Evolutionary conservation across 2,888 invertebrate genomes (phyloP), one percentile per base, ranked within the genome.

Genomic region (Globia sparganii): DNA sequence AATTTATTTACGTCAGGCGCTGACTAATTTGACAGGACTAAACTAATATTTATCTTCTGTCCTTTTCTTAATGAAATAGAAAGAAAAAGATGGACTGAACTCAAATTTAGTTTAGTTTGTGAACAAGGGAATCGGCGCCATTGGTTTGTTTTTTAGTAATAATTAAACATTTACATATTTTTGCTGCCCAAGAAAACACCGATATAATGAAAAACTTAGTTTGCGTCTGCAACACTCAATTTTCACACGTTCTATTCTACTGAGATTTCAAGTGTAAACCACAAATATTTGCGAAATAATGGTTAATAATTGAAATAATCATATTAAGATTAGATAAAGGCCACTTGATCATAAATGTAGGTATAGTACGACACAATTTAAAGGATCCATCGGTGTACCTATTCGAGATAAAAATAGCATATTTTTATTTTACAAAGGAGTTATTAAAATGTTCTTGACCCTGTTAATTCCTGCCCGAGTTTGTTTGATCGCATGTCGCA

Each of bases 331-430:
- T 68, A 67, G 46, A 43, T 68, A 65, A 86, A 83, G 83, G 83
- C 83, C 83, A 83, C 83, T 71, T 78, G 49, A 71, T 71, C 65
- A 46, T 43, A n/a, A n/a, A n/a, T n/a, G n/a, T n/a, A 65, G 43
- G 21, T 66, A 31, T 46, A 25, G 8, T 46, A 64, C 49, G 40
- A 65, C 58, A 59, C 28, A 65, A 49, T 59, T 83, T 65, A 34
- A 62, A 64, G n/a, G 82, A 43, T 77, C 53, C 40, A 76, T 25
- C 64, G 21, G n/a, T 34, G 34, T 62, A 25, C 15, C 5, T 40
- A 76, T 13, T 73, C 9, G 13, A 31, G 34, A 34, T 13, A 34
- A 62, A n/a, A 68, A 34, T 18, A 11, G 4, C 34, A 5, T 6
- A 11, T 64, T 34, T 64, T 62, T 34, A 25, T 34, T 53, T 31